Percentiles rank a stretch among this genome's conserved stretches.
These are phyloP conservation scores for Stegodyphus mimosarum DNA, from an alignment of 1,140 invertebrate species.

Conservation along the genomic window DNA sequence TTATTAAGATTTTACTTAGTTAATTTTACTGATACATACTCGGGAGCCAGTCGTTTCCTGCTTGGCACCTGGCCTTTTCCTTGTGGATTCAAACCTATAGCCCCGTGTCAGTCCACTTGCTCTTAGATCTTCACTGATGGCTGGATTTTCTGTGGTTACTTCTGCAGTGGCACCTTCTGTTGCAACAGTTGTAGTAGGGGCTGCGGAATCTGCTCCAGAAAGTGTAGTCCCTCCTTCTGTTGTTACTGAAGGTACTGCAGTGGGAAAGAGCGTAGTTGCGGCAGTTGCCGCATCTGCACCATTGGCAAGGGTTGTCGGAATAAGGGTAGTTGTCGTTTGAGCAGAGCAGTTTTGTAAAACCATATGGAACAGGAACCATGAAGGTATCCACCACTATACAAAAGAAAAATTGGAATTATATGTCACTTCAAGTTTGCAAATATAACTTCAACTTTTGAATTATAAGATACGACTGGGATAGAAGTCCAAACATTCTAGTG, in stretches of 20 bases:
- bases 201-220: slow-evolving; percentile 19
- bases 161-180: not conserved
- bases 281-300: not conserved
- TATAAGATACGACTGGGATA: too few species aligned
- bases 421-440: not conserved
- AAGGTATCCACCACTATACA: not conserved
- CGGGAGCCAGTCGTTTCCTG: not conserved
- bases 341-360: not conserved
- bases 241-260: not conserved
- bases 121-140: slow-evolving; percentile 19
- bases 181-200: slow-evolving; percentile 18
- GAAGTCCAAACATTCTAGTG: too few species aligned
- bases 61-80: slow-evolving; percentile 26
- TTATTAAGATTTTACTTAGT: too few species aligned
- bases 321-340: slow-evolving; percentile 10
- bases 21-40: too few species aligned
- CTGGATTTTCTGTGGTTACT: slow-evolving; percentile 17
- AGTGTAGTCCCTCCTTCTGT: slow-evolving; percentile 13
- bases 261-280: not conserved
- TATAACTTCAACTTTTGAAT: too few species aligned
- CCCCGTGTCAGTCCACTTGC: not conserved
- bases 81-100: slow-evolving; percentile 37
- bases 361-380: not conserved
- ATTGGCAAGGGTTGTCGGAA: not conserved
- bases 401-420: not conserved